These are phyloP conservation scores for Aleiodes sp. DNA, from an alignment of 1,140 invertebrate species.

Conservation along the genomic window DNA sequence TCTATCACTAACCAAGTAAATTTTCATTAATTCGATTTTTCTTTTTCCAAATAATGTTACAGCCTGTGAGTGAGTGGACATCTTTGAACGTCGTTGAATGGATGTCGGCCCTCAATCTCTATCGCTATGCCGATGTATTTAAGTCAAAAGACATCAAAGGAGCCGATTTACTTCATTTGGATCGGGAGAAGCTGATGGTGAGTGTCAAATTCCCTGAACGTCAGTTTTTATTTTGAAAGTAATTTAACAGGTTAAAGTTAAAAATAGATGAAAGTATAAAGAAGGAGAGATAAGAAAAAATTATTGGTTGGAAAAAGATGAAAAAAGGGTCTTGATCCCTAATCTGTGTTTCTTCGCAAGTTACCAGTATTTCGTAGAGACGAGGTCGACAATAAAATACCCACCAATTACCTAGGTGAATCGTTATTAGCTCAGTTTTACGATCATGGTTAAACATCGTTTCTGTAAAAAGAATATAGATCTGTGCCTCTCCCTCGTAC, in stretches of 20 bases:
- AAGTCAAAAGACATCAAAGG: conserved; percentile 79
- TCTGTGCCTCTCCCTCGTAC: no score
- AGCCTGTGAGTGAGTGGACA: conserved; percentile 78
- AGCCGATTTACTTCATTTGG: conserved; percentile 72
- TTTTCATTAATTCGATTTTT: conserved; percentile 16
- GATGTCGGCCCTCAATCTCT: conserved; percentile 79
- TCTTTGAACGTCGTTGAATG: conserved; percentile 77
- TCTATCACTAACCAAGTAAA: neutral
- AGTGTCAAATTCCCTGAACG: conserved; percentile 47
- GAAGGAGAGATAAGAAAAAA: no score
- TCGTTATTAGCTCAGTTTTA: conserved; percentile 36
- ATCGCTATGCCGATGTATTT: conserved; percentile 78
- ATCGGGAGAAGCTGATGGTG: conserved; percentile 77
- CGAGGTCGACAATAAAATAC: conserved; percentile 32
- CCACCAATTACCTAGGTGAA: conserved; percentile 24
- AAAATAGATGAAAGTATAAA: no score
- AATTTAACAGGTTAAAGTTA: no score
- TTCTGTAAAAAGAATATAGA: no score
- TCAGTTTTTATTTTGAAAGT: no score
- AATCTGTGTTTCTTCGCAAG: neutral
- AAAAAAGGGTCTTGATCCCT: neutral
- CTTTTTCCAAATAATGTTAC: conserved; percentile 53
- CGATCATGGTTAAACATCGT: conserved; percentile 19
- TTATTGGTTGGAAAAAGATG: neutral
- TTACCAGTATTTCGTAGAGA: conserved; percentile 17